Evolutionary conservation across 2,113 vertebrate genomes (phyloP).

Genomic region (Motacilla alba): DNA sequence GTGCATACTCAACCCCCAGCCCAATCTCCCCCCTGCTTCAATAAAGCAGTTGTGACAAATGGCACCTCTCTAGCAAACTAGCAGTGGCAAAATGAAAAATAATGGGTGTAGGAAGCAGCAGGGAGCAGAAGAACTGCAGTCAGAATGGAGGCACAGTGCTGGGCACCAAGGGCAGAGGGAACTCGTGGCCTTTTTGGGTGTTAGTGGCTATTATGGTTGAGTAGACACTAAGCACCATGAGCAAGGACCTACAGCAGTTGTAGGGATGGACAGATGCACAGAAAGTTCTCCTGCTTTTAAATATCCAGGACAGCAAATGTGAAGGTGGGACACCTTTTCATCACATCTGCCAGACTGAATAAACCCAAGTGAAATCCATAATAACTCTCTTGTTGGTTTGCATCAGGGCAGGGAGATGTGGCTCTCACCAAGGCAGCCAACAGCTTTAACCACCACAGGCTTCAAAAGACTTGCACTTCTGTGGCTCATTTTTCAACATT

Average conservation of each 20-base stretch:
- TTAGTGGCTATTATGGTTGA: not conserved
- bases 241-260: not conserved
- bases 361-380: not conserved
- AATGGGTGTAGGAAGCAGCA: not conserved
- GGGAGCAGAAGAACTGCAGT: not conserved
- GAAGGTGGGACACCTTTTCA: not conserved
- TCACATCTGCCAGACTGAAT: not conserved
- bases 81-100: conserved; percentile 1
- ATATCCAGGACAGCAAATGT: not conserved
- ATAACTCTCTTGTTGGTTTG: not conserved
- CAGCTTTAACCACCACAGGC: not conserved
- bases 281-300: not conserved
- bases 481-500: not conserved
- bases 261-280: not conserved
- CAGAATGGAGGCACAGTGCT: not conserved
- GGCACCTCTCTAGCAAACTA: not conserved
- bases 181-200: not conserved
- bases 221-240: not conserved
- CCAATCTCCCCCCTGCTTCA: not conserved
- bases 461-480: not conserved
- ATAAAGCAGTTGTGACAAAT: not conserved
- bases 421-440: not conserved
- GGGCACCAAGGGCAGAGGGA: not conserved
- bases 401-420: not conserved
- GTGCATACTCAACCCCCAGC: not conserved